These are phyloP conservation scores for Yponomeuta evonymella DNA, from an alignment of 2,888 invertebrate species.

Conservation along the genomic window DNA sequence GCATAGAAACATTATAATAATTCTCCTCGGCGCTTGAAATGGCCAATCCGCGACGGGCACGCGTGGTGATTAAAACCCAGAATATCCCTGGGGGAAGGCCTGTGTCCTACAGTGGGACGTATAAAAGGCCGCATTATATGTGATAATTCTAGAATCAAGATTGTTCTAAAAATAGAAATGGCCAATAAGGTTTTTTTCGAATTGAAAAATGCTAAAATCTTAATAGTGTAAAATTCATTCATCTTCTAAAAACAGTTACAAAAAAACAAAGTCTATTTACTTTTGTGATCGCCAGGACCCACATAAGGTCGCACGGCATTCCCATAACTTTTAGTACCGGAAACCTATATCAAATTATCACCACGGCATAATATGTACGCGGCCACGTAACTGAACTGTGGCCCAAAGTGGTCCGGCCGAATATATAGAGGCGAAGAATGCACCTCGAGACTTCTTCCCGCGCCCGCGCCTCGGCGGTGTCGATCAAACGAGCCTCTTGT, in stretches of 20 bases:
- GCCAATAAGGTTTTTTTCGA: too few relatives aligned
- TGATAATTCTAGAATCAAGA: not conserved
- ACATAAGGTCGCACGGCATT: constrained; percentile 3
- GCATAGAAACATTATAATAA: not conserved
- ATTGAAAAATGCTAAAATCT: too few relatives aligned
- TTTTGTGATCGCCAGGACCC: not conserved
- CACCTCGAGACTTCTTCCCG: constrained; percentile 65
- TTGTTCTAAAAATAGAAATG: too few relatives aligned
- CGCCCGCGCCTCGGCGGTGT: constrained; percentile 70
- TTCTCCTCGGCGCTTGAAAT: too few relatives aligned
- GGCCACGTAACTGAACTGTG: constrained; percentile 61
- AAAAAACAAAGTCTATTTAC: not conserved
- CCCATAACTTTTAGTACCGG: constrained; percentile 15
- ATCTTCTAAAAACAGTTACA: not conserved
- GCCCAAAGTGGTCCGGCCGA: constrained; percentile 44
- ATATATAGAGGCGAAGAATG: constrained; percentile 76
- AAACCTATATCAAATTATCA: constrained; percentile 19
- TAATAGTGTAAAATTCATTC: not conserved
- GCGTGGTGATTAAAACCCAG: too few relatives aligned
- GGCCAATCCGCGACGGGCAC: too few relatives aligned
- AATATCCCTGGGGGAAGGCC: too few relatives aligned
- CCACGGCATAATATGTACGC: constrained; percentile 21
- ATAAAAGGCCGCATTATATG: too few relatives aligned
- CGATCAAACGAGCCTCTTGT: constrained; percentile 76
- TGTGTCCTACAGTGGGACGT: too few relatives aligned